Base-by-base conservation (phyloP, 2,797 vertebrate species). In the Sebastes matsubarae region DNA sequence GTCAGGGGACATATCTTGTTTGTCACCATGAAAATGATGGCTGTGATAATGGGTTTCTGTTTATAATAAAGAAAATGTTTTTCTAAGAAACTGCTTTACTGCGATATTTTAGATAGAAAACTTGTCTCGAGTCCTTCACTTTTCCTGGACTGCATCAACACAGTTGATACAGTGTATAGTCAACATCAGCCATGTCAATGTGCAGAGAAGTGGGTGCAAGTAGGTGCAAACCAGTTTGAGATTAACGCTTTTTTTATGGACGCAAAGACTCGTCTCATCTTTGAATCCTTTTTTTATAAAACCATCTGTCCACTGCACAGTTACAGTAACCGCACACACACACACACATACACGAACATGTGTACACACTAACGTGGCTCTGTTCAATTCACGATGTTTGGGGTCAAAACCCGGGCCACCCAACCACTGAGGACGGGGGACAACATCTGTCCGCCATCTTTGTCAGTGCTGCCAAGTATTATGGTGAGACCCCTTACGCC, bases 401-500 rank as follows among this genome's bases (percentile, higher is more conserved):
- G 76, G 88, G 76, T 86, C 65, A 72, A 85, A 88, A 84, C 68
- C 84, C 27, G 55, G 79, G 85, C 88, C 20, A 25, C 60, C 85
- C 82, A 80, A 80, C 88, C 84, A 83, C 90, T 89, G 89, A 85
- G 81, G 87, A 91, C 68, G 50, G 90, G 87, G 92, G 90, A 83
- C 85, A 88, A 90, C 87, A 89, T 83, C 84, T 90, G 84, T 93
- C 89, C 84, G 18, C 90, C 88, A 91, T 93, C 89, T 90, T 91
- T 85, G 67, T 93, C 91, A 90, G 77, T 89, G 86, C 82, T 70
- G 90, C 87, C 80, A 80, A 83, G 78, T 59, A 63, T 81, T 75
- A 92, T 92, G 88, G 88, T 92, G 90, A 91, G 92, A 91, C 77
- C 79, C 66, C 67, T 63, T 89, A 66, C n/a, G 65, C 38, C 75